Percentiles rank a stretch among this genome's conserved stretches.
These are phyloP conservation scores for Blera fallax DNA, from an alignment of 2,888 invertebrate species.

Conservation along the genomic window DNA sequence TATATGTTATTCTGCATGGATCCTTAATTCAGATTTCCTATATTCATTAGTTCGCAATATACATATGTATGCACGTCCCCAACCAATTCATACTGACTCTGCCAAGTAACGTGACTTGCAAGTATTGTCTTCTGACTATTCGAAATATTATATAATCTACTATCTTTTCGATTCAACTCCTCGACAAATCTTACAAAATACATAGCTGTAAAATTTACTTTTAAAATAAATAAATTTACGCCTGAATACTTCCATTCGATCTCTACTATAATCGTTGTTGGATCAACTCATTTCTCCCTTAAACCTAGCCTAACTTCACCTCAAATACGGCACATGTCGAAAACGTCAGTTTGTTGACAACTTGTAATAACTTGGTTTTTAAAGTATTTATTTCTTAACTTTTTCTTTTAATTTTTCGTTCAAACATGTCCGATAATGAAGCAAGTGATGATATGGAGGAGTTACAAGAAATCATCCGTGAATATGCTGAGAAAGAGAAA, in stretches of 20 bases:
- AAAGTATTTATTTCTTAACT: background rate
- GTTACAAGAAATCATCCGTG: conserved; percentile 36
- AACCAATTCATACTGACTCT: too few relatives aligned
- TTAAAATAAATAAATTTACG: background rate
- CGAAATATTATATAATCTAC: too few relatives aligned
- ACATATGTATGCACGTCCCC: too few relatives aligned
- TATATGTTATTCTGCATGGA: too few relatives aligned
- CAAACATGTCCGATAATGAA: conserved; percentile 76
- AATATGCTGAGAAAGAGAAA: conserved; percentile 52
- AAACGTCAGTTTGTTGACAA: conserved; percentile 41
- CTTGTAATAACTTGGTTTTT: background rate
- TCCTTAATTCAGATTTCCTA: too few relatives aligned
- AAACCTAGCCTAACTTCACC: conserved; percentile 27
- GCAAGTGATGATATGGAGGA: conserved; percentile 77
- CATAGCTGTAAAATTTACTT: background rate
- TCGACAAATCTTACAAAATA: too few relatives aligned
- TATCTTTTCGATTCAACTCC: too few relatives aligned
- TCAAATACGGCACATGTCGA: conserved; percentile 37
- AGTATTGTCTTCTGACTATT: too few relatives aligned
- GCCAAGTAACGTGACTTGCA: too few relatives aligned
- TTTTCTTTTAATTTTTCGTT: background rate
- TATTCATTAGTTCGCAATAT: too few relatives aligned
- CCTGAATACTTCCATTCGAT: background rate
- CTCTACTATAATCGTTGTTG: background rate
- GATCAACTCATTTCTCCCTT: background rate